Percentiles rank a stretch among this genome's conserved stretches.
These are phyloP conservation scores for Brotula barbata DNA, from an alignment of 2,797 vertebrate genomes.

Conservation along the genomic window DNA sequence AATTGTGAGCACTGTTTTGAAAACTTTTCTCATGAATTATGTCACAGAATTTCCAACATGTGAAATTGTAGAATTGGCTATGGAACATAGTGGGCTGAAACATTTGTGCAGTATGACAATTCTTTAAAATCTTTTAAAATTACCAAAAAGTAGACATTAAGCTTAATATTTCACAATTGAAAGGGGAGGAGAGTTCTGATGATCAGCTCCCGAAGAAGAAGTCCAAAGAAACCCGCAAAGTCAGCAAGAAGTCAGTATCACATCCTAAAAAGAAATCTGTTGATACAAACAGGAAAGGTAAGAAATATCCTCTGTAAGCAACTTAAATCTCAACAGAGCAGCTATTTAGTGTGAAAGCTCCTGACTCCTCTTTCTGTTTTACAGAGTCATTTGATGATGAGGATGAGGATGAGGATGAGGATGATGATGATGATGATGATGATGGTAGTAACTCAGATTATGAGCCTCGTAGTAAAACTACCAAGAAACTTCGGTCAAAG, in stretches of 20 bases:
- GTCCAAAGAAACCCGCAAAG: conserved; percentile 34
- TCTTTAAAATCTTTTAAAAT: no score
- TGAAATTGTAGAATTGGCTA: no score
- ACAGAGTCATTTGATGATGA: conserved; percentile 35
- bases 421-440: not conserved
- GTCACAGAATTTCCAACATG: no score
- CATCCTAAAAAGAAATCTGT: conserved; percentile 28
- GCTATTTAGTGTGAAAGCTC: not conserved
- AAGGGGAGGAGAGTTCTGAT: conserved; percentile 44
- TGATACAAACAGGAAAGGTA: conserved; percentile 43
- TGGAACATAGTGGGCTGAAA: no score
- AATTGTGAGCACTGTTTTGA: no score
- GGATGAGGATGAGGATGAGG: not conserved
- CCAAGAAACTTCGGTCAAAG: conserved; percentile 33
- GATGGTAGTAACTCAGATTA: conserved; percentile 34
- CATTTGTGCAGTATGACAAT: no score
- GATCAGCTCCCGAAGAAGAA: conserved; percentile 42
- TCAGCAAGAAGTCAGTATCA: conserved; percentile 24
- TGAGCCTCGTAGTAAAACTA: conserved; percentile 48
- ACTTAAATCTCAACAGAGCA: no score
- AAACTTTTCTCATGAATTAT: no score
- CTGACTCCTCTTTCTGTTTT: conserved; percentile 1
- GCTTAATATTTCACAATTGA: conserved; percentile 10
- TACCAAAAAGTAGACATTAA: no score
- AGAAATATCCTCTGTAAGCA: not conserved